Conservation (phyloP, 2,888 invertebrate species). For the Tiliacea aurago region DNA sequence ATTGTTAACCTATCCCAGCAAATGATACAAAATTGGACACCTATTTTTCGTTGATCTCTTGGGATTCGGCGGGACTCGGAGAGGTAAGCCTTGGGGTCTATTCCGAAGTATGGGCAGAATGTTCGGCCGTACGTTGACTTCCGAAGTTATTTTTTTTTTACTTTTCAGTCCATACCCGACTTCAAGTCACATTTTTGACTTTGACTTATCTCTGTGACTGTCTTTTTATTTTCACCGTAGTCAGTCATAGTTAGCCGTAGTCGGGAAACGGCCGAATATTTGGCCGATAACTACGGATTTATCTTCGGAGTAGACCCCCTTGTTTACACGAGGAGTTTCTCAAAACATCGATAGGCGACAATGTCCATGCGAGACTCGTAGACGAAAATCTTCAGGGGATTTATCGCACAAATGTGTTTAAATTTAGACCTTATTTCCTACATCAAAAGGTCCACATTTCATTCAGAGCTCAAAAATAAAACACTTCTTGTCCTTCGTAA, state of each 20-base stretch:
- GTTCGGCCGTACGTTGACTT: too few species aligned
- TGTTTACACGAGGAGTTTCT: neutral
- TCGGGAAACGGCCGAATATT: too few species aligned
- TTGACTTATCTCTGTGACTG: too few species aligned
- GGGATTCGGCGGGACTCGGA: neutral
- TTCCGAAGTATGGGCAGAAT: too few species aligned
- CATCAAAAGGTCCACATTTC: neutral
- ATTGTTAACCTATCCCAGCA: neutral
- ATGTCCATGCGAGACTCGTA: neutral
- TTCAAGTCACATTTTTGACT: too few species aligned
- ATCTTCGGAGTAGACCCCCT: too few species aligned
- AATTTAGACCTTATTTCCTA: neutral
- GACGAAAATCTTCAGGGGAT: neutral
- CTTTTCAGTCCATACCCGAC: too few species aligned
- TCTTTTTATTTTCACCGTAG: too few species aligned
- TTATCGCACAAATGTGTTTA: neutral
- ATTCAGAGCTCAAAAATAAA: neutral
- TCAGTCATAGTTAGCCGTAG: too few species aligned
- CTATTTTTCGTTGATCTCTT: neutral
- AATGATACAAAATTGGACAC: neutral
- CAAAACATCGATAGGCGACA: neutral
- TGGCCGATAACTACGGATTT: too few species aligned
- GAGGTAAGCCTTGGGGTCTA: neutral
- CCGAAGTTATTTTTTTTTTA: too few species aligned
- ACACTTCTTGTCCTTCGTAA: neutral